Base-by-base conservation (phyloP, 1,140 invertebrate species). In the Neoseiulus cucumeris region DNA sequence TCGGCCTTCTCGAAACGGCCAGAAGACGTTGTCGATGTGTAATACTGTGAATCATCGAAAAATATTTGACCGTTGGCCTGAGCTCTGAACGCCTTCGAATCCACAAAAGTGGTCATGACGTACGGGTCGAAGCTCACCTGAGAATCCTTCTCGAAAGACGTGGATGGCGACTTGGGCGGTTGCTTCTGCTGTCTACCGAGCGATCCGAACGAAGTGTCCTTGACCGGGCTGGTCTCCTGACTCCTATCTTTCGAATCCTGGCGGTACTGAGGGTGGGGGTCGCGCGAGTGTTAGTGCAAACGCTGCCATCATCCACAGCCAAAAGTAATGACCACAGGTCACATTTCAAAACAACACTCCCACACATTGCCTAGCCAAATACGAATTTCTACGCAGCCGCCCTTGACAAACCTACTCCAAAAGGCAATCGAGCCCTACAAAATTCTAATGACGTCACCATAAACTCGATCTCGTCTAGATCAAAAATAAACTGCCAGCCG, bases 211-310 rank as follows among this genome's bases (percentile, higher is more conserved):
- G 51, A 33, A 1, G 51, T 59, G 22, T 59, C 51, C 51, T 59
- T 59, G 51, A 33, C 22, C 33, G 51, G 51, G 51, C 51, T 59
- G 2, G 51, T 29, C 33, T 17, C 51, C 51, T 25, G 51, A 59
- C 25, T 25, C 22, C 51, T 59, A 33, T 59, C 51, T 33, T 25
- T 59, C 51, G 51, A 59, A 33, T 59, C 51, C 51, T 59, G 51
- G 25, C 51, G 51, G 51, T 59, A 25, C 51, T 59, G 51, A 33
- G 51, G 51, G 51, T 59, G 51, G 51, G 33, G 51, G 51, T 59
- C 14, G 51, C 51, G 51, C 51, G 51, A 25, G 51, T 59, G 51
- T 59, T 59, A 59, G 51, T 59, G 51, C 51, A 59, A 20, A 59
- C 22, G 25, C 33, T 9, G 33, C 33, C 9, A 6, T 39, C 33